These are phyloP conservation scores for Anthoscopus minutus DNA, from an alignment of 2,113 vertebrate species.

Conservation along the genomic window DNA sequence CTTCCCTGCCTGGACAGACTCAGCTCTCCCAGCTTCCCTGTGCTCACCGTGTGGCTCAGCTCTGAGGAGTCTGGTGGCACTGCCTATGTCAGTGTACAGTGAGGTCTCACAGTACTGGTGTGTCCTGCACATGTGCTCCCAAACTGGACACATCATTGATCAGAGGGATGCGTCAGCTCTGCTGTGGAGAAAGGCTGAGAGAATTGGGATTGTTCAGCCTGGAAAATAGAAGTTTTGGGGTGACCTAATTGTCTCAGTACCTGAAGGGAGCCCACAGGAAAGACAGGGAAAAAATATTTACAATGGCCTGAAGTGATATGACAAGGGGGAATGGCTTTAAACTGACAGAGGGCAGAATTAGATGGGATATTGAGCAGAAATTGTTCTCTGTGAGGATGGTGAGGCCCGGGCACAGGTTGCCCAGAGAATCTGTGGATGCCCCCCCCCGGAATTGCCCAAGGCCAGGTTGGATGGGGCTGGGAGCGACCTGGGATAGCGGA, in stretches of 20 bases:
- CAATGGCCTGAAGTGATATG: background rate
- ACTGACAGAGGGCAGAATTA: background rate
- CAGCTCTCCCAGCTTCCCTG: background rate
- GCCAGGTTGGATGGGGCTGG: fast-evolving
- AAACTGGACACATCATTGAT: background rate
- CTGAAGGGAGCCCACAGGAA: background rate
- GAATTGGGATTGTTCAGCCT: background rate
- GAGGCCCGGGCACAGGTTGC: background rate
- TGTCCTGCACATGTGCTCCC: background rate
- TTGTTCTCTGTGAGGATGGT: background rate
- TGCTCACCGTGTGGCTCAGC: background rate
- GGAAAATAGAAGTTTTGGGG: background rate
- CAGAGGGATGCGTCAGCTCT: background rate
- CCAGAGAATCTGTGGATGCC: background rate
- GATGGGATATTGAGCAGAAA: background rate
- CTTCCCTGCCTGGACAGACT: background rate
- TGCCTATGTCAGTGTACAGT: background rate
- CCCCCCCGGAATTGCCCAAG: background rate
- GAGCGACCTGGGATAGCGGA: background rate
- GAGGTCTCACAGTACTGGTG: background rate
- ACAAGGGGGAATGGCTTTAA: background rate
- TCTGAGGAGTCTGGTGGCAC: background rate
- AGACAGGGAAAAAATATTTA: background rate
- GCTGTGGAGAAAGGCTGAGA: background rate
- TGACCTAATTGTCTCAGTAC: background rate